Evolutionary conservation across 2,113 vertebrate genomes (phyloP).

Genomic region (Gallinago undulata): DNA sequence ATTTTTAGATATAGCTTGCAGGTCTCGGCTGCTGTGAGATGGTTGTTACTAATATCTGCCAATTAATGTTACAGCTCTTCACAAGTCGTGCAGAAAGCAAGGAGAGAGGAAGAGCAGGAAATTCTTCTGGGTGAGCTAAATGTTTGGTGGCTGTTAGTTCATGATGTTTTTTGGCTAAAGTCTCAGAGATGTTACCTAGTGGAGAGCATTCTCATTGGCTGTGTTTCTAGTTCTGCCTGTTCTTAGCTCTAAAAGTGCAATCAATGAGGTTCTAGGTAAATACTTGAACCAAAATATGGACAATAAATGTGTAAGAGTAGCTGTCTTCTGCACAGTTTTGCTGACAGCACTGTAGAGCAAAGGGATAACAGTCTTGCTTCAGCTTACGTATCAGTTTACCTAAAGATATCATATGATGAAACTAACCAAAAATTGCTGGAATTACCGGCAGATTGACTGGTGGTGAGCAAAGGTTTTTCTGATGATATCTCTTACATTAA

Average conservation of each 20-base stretch:
- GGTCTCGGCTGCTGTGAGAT: neutral
- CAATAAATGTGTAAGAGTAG: neutral
- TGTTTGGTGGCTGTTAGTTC: neutral
- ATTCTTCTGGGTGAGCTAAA: neutral
- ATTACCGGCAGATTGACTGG: slow-evolving; percentile 89
- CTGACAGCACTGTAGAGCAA: neutral
- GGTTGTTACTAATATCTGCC: accelerated
- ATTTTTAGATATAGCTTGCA: accelerated
- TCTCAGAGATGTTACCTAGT: neutral
- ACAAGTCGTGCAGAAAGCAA: neutral
- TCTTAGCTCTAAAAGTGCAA: neutral
- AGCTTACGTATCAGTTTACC: accelerated
- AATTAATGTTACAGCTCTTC: neutral
- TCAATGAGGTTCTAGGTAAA: neutral
- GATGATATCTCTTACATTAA: slow-evolving; percentile 59
- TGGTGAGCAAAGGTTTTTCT: slow-evolving; percentile 85
- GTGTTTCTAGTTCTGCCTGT: neutral
- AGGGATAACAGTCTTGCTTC: neutral
- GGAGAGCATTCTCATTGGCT: neutral
- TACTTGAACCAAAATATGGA: accelerated
- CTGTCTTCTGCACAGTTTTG: neutral
- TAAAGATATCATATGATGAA: slow-evolving; percentile 75
- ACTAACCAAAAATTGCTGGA: slow-evolving; percentile 79
- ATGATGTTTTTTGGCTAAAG: neutral
- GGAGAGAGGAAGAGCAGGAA: neutral